Conservation (phyloP, 2,888 invertebrate species). For the Drosophila peninsularis region DNA sequence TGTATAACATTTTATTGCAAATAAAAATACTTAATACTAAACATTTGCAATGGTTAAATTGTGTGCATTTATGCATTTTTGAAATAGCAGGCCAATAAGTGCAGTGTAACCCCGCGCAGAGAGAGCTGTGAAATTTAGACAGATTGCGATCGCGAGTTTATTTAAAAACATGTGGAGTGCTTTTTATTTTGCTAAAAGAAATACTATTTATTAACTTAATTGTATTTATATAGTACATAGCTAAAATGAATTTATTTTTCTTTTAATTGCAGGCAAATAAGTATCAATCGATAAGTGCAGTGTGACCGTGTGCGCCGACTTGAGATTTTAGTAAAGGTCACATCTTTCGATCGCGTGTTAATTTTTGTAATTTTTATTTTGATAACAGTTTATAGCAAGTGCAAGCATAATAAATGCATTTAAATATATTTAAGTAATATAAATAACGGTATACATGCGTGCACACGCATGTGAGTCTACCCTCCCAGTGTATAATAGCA, state of each 20-base stretch:
- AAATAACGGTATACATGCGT: neutral
- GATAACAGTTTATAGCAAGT: neutral
- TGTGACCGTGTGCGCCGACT: neutral
- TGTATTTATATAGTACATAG: too few relatives aligned
- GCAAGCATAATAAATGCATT: neutral
- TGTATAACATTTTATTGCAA: neutral
- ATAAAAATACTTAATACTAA: neutral
- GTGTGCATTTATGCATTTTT: too few relatives aligned
- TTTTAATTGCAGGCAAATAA: too few relatives aligned
- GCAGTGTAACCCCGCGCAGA: too few relatives aligned
- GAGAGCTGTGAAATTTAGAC: too few relatives aligned
- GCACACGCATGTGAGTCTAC: too few relatives aligned
- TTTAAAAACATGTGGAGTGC: too few relatives aligned
- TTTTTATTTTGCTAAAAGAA: neutral
- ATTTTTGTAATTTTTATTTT: neutral
- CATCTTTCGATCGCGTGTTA: slow-evolving; percentile 2
- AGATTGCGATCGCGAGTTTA: neutral
- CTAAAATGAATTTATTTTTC: too few relatives aligned
- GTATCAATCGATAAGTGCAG: slow-evolving; percentile 20
- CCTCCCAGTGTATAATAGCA: too few relatives aligned
- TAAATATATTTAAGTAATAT: neutral
- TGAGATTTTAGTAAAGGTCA: neutral
- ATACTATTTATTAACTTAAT: neutral
- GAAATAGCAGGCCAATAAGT: too few relatives aligned
- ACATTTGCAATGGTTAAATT: too few relatives aligned